phyloP scores from a whole-genome alignment of 1,140 invertebrate species.

The Acromyrmex echinatior region DNA sequence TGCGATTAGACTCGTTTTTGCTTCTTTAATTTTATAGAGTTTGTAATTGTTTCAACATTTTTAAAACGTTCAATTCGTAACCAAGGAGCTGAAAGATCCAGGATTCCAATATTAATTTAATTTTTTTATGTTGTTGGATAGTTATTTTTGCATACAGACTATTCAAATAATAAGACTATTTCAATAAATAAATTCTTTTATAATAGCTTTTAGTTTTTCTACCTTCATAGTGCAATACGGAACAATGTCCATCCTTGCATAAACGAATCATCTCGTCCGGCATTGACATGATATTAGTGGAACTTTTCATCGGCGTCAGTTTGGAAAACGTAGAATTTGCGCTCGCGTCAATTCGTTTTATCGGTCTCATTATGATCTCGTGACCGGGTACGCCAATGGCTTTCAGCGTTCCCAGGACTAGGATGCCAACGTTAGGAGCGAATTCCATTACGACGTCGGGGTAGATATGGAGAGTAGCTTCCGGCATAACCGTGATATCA shows the following conservation, averaged over 20 bases:
- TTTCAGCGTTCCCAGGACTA: constrained; percentile 97
- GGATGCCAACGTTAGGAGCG: constrained; percentile 97
- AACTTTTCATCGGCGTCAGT: constrained; percentile 55
- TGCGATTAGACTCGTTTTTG: no score
- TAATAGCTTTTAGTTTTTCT: background rate
- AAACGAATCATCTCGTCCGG: constrained; percentile 89
- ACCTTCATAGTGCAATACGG: constrained; percentile 89
- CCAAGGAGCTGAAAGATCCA: no score
- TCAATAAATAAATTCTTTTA: background rate
- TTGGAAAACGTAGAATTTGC: constrained; percentile 45
- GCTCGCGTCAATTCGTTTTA: constrained; percentile 71
- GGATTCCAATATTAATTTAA: no score
- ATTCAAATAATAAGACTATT: background rate
- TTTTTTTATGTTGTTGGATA: no score
- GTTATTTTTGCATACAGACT: background rate
- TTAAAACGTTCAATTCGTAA: no score
- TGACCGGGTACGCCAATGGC: constrained; percentile 93
- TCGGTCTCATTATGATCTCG: constrained; percentile 95
- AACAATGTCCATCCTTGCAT: constrained; percentile 92
- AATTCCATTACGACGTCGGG: constrained; percentile 98
- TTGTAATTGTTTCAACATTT: no score
- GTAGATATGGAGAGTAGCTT: constrained; percentile 93
- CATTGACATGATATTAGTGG: constrained; percentile 56
- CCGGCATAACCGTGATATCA: constrained; percentile 99
- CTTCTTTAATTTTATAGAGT: no score